Percentiles rank a stretch among this genome's conserved stretches.
Conservation (phyloP, 2,113 vertebrate species). For the Falco punctatus region DNA sequence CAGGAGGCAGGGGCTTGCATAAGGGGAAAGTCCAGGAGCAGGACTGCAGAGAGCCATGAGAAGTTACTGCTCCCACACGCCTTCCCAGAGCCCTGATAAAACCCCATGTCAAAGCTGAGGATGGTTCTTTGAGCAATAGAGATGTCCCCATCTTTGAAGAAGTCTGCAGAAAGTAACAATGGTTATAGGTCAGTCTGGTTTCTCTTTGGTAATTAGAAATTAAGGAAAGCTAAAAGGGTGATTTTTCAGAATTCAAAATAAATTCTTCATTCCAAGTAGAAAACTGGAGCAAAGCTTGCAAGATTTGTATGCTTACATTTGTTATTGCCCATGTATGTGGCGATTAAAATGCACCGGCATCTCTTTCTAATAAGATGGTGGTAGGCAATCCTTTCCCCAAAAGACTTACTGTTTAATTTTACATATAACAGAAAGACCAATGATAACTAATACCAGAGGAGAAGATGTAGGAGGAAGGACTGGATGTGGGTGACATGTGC, state of each 20-base stretch:
- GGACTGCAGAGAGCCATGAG: background rate
- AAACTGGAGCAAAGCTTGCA: background rate
- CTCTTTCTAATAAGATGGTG: background rate
- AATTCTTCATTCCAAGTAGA: background rate
- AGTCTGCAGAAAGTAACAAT: background rate
- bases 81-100: background rate
- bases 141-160: background rate
- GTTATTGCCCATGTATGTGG: background rate
- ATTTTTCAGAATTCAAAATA: background rate
- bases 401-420: background rate
- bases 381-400: background rate
- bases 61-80: background rate
- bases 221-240: background rate
- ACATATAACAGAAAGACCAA: background rate
- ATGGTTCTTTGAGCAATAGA: accelerated
- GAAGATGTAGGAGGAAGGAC: background rate
- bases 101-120: accelerated
- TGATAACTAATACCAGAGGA: background rate
- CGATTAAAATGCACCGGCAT: accelerated
- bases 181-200: accelerated
- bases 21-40: background rate
- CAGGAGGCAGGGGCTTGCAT: background rate
- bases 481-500: background rate
- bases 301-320: background rate
- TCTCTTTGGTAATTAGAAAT: background rate